Evolutionary conservation across 2,888 invertebrate species (phyloP).

Genomic region (Leptogaster cylindrica): DNA sequence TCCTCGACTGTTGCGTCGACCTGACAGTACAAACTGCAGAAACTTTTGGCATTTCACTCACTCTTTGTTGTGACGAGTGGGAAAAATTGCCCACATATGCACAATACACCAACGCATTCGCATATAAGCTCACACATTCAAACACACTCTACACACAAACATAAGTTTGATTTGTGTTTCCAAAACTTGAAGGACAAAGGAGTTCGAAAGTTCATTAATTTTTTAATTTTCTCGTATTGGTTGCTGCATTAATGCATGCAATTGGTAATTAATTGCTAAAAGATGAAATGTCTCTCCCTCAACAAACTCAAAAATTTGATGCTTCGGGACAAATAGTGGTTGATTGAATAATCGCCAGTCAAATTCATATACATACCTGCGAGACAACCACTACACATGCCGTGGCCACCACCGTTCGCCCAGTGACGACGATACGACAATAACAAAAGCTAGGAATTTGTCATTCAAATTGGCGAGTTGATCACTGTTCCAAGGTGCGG

Average conservation of each 20-base stretch:
- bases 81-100: slow-evolving; percentile 26
- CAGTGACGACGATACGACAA: not conserved
- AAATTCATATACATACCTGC: slow-evolving; percentile 39
- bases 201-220: slow-evolving; percentile 47
- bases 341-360: slow-evolving; percentile 23
- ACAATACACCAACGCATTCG: slow-evolving; percentile 14
- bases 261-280: too few species aligned
- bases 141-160: too few species aligned
- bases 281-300: too few species aligned
- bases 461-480: slow-evolving; percentile 12
- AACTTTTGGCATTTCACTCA: slow-evolving; percentile 16
- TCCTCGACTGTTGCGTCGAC: too few species aligned
- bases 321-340: too few species aligned
- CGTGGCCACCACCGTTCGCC: slow-evolving; percentile 21
- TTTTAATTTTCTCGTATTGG: slow-evolving; percentile 41
- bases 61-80: slow-evolving; percentile 32
- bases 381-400: slow-evolving; percentile 42
- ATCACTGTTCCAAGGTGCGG: not conserved
- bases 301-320: too few species aligned
- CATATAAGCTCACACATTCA: too few species aligned
- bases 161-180: slow-evolving; percentile 5
- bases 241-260: too few species aligned
- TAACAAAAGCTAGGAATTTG: slow-evolving; percentile 12
- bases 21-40: not conserved
- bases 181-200: slow-evolving; percentile 48